phyloP scores from a whole-genome alignment of 1,140 invertebrate genomes.

The Sesamia nonagrioides region DNA sequence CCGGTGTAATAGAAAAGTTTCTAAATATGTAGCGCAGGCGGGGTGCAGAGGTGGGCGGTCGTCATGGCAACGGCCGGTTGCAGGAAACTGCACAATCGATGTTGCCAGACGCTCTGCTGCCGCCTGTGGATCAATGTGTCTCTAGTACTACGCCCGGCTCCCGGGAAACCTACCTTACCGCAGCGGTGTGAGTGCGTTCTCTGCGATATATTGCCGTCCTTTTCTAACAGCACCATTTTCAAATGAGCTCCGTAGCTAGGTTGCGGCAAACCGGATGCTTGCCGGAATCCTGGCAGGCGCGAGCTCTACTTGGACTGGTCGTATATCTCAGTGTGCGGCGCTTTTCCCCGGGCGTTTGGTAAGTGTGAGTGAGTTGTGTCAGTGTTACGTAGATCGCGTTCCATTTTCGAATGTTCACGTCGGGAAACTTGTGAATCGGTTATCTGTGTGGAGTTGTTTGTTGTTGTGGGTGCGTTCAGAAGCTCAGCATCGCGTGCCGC shows the following conservation, averaged over 20 bases:
- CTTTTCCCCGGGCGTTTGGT: conserved; percentile 68
- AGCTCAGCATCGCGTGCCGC: conserved; percentile 59
- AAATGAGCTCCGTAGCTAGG: conserved; percentile 62
- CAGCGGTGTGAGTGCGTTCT: conserved; percentile 63
- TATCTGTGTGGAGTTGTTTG: conserved; percentile 73
- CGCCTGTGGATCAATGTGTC: conserved; percentile 86
- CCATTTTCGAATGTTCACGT: conserved; percentile 71
- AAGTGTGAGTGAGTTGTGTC: conserved; percentile 66
- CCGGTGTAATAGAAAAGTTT: conserved; percentile 67
- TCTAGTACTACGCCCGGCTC: conserved; percentile 84
- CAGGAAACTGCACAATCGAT: conserved; percentile 87
- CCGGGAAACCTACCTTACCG: conserved; percentile 76
- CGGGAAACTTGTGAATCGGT: conserved; percentile 82
- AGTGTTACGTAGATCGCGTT: conserved; percentile 63
- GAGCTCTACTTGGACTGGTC: conserved; percentile 62
- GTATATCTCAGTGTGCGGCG: conserved; percentile 59
- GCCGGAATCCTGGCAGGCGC: conserved; percentile 51
- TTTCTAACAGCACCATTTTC: conserved; percentile 61
- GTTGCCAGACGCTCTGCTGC: conserved; percentile 79
- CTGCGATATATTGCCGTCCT: conserved; percentile 61
- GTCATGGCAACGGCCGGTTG: conserved; percentile 79
- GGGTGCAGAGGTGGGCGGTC: conserved; percentile 79
- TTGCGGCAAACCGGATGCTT: conserved; percentile 40
- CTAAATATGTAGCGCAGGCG: conserved; percentile 65
- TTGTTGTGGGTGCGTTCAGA: conserved; percentile 71